Base-by-base conservation (phyloP, 2,797 vertebrate genomes). In the Tympanoctomys barrerae region DNA sequence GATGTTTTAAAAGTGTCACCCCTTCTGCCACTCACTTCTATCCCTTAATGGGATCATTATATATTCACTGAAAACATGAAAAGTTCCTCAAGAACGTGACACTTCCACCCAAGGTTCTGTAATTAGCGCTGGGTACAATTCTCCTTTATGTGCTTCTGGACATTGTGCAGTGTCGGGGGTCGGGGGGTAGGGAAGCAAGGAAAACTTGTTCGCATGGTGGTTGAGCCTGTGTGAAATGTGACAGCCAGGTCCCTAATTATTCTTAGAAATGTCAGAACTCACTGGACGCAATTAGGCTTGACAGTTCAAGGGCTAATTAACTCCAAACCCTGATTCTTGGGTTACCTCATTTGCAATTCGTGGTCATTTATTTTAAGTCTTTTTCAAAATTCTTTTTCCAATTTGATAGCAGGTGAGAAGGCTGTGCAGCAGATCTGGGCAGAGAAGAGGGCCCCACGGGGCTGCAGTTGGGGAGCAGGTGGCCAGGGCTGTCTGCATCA, bases 251-350 rank as follows among this genome's bases (percentile, higher is more conserved):
- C 94, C 88, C 95, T 98, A 98, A 98, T 98, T 98, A 98, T 98
- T 98, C 98, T 97, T 96, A 1, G 1, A 98, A 98, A 98, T 98
- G 98, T 98, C 98, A 98, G 96, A 97, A 96, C 85, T 98, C 97
- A 96, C 97, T 98, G 97, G 97, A 98, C 96, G 92, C 97, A 97
- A 98, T 97, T 98, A 97, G 94, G 91, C 92, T 97, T 98, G 98
- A 97, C 97, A 98, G 97, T 98, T 98, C 97, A 98, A 98, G 98
- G 97, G 89, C 98, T 98, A 98, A 98, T 99, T 98, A 98, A 97
- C 97, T 96, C 96, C 92, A 98, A 97, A 97, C 79, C 52, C 71
- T 71, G 89, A 85, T 97, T 98, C 96, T 98, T 97, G 87, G 90
- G 79, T 94, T 95, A 73, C 87, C 97, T 98, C 70, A 94, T 97